Conservation (phyloP, 1,140 invertebrate genomes). For the Aphelinus atriplicis region DNA sequence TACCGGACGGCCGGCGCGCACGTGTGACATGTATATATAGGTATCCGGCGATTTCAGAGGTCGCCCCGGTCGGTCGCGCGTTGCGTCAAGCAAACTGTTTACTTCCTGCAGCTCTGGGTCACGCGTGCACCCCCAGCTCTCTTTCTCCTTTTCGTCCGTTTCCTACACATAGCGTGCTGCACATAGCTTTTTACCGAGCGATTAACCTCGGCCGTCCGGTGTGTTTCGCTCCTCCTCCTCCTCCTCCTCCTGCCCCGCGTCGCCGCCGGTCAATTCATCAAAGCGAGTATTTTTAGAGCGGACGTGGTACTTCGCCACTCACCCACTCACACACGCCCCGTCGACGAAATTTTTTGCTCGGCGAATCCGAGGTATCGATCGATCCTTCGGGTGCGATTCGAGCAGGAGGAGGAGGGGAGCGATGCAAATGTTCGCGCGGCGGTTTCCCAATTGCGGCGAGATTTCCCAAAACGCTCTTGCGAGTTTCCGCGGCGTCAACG, state of each 20-base stretch:
- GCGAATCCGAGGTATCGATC: too few species aligned
- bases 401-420: too few species aligned
- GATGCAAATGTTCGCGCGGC: too few species aligned
- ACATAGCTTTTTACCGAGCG: constrained; percentile 16
- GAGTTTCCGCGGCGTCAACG: constrained; percentile 8
- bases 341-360: too few species aligned
- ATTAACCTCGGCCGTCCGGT: constrained; percentile 13
- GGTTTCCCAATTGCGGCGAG: constrained; percentile 8
- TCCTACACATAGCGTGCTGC: not conserved
- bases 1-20: too few species aligned
- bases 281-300: too few species aligned
- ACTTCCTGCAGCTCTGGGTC: constrained; percentile 23
- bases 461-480: constrained; percentile 17
- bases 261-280: too few species aligned
- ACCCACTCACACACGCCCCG: too few species aligned
- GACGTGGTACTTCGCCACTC: too few species aligned
- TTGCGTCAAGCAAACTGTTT: constrained; percentile 30
- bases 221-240: not conserved
- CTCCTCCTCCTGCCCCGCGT: too few species aligned
- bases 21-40: not conserved
- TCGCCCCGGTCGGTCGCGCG: not conserved
- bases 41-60: constrained; percentile 23
- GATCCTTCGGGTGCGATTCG: too few species aligned
- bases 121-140: not conserved
- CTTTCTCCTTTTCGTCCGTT: not conserved